phyloP scores from a whole-genome alignment of 1,140 invertebrate species.

The Drosophila arizonae region DNA sequence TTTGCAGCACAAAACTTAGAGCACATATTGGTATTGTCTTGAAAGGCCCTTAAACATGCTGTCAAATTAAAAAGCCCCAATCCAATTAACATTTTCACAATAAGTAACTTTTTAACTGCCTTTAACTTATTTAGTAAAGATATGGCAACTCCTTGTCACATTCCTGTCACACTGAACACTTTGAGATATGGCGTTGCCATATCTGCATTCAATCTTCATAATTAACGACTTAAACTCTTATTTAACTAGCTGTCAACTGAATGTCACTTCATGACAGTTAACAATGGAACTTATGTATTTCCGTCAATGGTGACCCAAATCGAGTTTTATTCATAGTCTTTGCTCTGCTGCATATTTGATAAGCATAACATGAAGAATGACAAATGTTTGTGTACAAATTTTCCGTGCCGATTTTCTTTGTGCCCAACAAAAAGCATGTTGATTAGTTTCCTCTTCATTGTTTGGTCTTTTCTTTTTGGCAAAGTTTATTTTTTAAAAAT shows the following conservation, averaged over 20 bases:
- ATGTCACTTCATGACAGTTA: not conserved
- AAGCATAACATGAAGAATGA: slow-evolving; percentile 7
- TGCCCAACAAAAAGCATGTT: slow-evolving; percentile 26
- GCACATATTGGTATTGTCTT: too few species aligned
- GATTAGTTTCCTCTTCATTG: slow-evolving; percentile 30
- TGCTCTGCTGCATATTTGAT: slow-evolving; percentile 16
- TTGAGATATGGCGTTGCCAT: not conserved
- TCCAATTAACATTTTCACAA: too few species aligned
- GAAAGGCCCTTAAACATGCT: not conserved
- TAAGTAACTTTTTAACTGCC: not conserved
- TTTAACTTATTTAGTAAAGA: not conserved
- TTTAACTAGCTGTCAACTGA: slow-evolving; percentile 10
- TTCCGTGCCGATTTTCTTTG: slow-evolving; percentile 2
- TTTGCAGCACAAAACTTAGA: too few species aligned
- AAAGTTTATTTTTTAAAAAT: slow-evolving; percentile 22
- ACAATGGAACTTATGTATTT: not conserved
- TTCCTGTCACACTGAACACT: too few species aligned
- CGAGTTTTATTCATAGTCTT: not conserved
- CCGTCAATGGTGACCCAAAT: not conserved
- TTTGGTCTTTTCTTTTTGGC: slow-evolving; percentile 17
- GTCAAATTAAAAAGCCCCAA: not conserved
- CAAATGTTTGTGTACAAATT: not conserved
- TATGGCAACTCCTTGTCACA: not conserved
- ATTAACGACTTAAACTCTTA: not conserved
- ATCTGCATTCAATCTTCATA: not conserved